Evolutionary conservation across 92 coral and sea anemone species (phyloP), one percentile per base, ranked within the genome.

Genomic region (Phenganax subtilis): DNA sequence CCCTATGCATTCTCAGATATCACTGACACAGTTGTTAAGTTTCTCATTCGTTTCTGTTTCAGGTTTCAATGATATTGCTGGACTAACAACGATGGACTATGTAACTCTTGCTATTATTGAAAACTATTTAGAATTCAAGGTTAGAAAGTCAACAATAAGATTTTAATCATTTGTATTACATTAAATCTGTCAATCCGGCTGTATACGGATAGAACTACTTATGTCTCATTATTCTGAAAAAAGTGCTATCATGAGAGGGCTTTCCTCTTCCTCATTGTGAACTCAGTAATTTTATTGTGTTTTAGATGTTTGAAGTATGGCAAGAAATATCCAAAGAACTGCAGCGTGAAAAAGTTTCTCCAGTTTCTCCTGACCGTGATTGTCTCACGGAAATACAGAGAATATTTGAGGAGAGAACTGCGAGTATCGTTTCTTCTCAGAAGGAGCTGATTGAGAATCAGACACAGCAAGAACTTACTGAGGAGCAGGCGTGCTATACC

Each of bases 1-100:
- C 25, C 25, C 25, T 20, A 20, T 20, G 25, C 25, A 37, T 1
- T 37, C 47, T 37, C 47, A 37, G 47, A 37, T 37, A 37, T 37
- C 5, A 37, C 47, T 1, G 47, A 37, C 2, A 37, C 47, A 37
- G 47, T 54, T 76, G 54, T 17, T 27, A 20, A 20, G 15, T 59
- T 20, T 14, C 15, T 59, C 2, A 12, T 59, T 59, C 16, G 25
- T 14, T 17, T 11, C 15, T 20, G 9, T 20, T 59, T 15, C 75
- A 94, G 98, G 98, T 57, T 94, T 94, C 81, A 94, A 94, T 76
- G 98, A 90, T 55, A 90, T 94, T 31, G 96, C 96, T 61, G 98
- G 98, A 75, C 77, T 94, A 60, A 87, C 97, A 7, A 90, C 96
- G 0, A 58, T 81, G 70, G 98, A 94, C 74, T 94, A 94, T 59